Conservation (phyloP, 2,797 vertebrate genomes). For the Telmatherina bonti region DNA sequence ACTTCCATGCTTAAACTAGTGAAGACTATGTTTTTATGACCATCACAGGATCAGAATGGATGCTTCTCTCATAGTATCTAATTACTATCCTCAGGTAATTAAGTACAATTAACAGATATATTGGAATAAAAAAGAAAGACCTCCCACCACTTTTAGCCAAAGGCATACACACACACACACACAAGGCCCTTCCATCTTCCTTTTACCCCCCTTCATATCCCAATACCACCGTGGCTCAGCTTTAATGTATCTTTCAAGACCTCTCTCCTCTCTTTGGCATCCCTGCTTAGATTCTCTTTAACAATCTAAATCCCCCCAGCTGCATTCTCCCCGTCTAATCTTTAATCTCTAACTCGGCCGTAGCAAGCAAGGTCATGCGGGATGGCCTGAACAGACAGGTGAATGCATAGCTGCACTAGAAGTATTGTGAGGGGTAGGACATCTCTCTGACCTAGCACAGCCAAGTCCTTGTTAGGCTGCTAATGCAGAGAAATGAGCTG, state of each 20-base stretch:
- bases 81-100: constrained; percentile 75
- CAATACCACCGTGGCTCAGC: constrained; percentile 38
- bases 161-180: constrained; percentile 43
- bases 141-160: constrained; percentile 56
- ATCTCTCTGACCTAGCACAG: constrained; percentile 31
- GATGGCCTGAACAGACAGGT: constrained; percentile 30
- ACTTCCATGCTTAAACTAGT: background rate
- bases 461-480: constrained; percentile 45
- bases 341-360: constrained; percentile 56
- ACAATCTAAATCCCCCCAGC: constrained; percentile 57
- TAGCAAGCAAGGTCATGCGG: constrained; percentile 56
- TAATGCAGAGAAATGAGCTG: constrained; percentile 74
- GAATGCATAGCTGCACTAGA: constrained; percentile 1
- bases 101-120: constrained; percentile 71
- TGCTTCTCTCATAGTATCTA: constrained; percentile 41
- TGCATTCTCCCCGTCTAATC: constrained; percentile 56
- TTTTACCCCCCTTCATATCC: constrained; percentile 22
- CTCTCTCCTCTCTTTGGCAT: constrained; percentile 47
- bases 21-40: background rate
- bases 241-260: constrained; percentile 69
- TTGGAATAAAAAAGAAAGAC: constrained; percentile 57
- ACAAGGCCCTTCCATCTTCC: constrained; percentile 12
- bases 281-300: constrained; percentile 57
- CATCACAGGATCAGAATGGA: constrained; percentile 15
- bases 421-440: constrained; percentile 14